phyloP scores from a whole-genome alignment of 2,113 vertebrate genomes.

The Narcine bancroftii region DNA sequence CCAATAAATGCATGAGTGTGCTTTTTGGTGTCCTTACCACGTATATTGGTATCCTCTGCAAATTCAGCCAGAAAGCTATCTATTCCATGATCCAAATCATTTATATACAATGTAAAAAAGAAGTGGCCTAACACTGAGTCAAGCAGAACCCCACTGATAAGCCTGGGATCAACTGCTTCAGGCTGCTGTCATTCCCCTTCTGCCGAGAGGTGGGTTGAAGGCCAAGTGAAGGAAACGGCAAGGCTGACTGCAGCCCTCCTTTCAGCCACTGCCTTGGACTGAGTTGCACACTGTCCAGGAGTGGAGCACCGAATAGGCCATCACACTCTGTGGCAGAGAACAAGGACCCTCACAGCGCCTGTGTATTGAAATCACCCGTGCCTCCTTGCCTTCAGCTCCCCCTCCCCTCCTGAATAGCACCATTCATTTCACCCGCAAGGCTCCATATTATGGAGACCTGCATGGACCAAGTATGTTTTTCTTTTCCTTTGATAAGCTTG shows the following conservation, averaged over 20 bases:
- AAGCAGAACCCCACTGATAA: too few relatives aligned
- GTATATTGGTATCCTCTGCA: too few relatives aligned
- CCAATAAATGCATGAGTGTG: too few relatives aligned
- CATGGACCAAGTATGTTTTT: conserved; percentile 31
- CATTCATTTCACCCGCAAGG: conserved; percentile 26
- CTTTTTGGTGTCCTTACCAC: too few relatives aligned
- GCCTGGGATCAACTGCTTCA: too few relatives aligned
- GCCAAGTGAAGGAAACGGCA: not conserved
- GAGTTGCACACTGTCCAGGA: not conserved
- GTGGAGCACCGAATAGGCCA: conserved; percentile 2
- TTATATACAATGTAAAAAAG: too few relatives aligned
- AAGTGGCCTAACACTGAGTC: too few relatives aligned
- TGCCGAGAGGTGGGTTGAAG: not conserved
- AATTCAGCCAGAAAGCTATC: too few relatives aligned
- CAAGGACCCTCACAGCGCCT: conserved; percentile 41
- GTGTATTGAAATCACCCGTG: conserved; percentile 41
- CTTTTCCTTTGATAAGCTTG: not conserved
- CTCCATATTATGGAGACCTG: conserved; percentile 2
- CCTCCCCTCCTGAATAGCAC: conserved; percentile 39
- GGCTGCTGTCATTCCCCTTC: not conserved
- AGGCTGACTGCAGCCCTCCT: conserved; percentile 16
- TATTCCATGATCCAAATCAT: too few relatives aligned
- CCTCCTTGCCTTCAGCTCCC: conserved; percentile 27
- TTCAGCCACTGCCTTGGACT: conserved; percentile 7
- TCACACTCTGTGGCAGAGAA: conserved; percentile 44